Evolutionary conservation across 2,888 invertebrate genomes (phyloP).

Genomic region (Nomada fabriciana): DNA sequence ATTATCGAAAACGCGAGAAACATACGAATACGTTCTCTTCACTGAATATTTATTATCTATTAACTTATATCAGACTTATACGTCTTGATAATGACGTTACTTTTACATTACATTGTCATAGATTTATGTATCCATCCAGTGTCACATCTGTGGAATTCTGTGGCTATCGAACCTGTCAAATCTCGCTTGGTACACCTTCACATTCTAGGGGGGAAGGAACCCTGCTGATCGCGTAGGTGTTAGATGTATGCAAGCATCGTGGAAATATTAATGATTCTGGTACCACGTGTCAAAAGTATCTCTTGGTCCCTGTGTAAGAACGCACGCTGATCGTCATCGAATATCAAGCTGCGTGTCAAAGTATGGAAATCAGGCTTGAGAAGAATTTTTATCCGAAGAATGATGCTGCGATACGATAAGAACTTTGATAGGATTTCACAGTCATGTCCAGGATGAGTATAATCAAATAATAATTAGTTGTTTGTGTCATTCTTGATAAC

Average conservation of each 20-base stretch:
- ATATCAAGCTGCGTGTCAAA: slow-evolving; percentile 41
- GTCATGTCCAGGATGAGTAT: neutral
- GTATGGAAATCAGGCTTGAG: slow-evolving; percentile 42
- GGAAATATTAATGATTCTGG: slow-evolving; percentile 75
- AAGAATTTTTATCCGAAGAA: slow-evolving; percentile 30
- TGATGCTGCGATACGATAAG: neutral
- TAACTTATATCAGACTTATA: slow-evolving; percentile 1
- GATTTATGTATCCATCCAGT: slow-evolving; percentile 59
- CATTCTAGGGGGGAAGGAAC: slow-evolving; percentile 59
- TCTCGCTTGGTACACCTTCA: slow-evolving; percentile 69
- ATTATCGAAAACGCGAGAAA: too few species aligned
- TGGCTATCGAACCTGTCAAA: slow-evolving; percentile 72
- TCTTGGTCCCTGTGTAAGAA: slow-evolving; percentile 10
- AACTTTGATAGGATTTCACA: neutral
- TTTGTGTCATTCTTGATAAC: too few species aligned
- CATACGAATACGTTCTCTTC: neutral
- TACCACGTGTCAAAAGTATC: slow-evolving; percentile 59
- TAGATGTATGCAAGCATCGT: slow-evolving; percentile 62
- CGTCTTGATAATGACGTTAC: slow-evolving; percentile 43
- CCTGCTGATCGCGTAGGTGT: slow-evolving; percentile 77
- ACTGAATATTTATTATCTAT: neutral
- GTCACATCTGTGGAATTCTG: slow-evolving; percentile 66
- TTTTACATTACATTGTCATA: slow-evolving; percentile 51
- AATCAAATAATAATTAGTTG: too few species aligned
- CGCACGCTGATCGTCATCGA: slow-evolving; percentile 57